phyloP scores from a whole-genome alignment of 2,888 invertebrate genomes.

The Sinotaia quadrata region DNA sequence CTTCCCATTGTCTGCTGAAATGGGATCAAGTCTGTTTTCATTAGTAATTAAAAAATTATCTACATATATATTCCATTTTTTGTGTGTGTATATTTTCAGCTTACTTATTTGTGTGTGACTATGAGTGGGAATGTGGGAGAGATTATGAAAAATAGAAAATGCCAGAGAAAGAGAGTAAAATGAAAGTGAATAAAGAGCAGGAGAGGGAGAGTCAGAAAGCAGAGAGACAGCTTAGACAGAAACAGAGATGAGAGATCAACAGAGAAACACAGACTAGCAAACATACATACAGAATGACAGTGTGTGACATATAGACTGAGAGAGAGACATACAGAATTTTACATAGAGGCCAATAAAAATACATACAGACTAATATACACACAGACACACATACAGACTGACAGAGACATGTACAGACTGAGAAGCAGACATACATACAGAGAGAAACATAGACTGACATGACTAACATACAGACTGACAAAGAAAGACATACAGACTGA shows the following conservation, averaged over 20 bases:
- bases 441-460: slow-evolving; percentile 4
- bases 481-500: slow-evolving; percentile 11
- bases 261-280: neutral
- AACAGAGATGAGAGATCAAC: no score
- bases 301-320: neutral
- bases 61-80: no score
- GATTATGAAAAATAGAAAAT: no score
- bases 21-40: no score
- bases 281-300: neutral
- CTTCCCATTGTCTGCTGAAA: slow-evolving; percentile 54
- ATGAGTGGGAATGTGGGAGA: no score
- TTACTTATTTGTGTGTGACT: no score
- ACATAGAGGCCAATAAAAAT: no score
- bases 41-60: neutral
- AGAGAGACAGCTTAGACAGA: no score
- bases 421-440: slow-evolving; percentile 11
- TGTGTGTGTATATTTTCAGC: no score
- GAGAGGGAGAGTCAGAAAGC: no score
- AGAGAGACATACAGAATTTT: neutral
- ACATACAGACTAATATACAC: neutral
- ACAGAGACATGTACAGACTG: neutral
- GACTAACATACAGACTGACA: neutral
- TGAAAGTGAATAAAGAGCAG: no score
- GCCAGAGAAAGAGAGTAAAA: no score
- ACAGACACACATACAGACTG: neutral